Evolutionary conservation across 2,797 vertebrate species (phyloP).

Genomic region (Clarias pachynema): DNA sequence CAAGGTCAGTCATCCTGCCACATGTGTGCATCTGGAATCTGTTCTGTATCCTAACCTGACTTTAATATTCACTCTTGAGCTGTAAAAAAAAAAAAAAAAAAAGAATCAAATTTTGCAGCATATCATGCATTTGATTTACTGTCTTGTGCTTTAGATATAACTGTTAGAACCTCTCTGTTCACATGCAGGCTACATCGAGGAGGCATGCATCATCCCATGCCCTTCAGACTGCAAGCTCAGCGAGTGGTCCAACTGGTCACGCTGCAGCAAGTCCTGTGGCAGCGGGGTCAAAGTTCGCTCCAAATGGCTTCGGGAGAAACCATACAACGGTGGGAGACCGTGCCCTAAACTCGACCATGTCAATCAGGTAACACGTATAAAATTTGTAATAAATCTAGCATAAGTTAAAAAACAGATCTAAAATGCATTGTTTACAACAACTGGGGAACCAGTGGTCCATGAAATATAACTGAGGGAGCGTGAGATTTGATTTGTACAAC

Average conservation of each 20-base stretch:
- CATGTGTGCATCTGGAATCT: neutral
- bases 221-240: slow-evolving; percentile 89
- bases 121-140: neutral
- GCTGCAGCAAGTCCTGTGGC: slow-evolving; percentile 87
- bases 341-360: slow-evolving; percentile 86
- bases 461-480: neutral
- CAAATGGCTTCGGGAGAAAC: slow-evolving; percentile 87
- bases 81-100: neutral
- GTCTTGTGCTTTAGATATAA: neutral
- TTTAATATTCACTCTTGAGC: neutral
- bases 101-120: neutral
- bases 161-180: neutral
- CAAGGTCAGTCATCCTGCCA: neutral
- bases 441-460: neutral
- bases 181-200: slow-evolving; percentile 83
- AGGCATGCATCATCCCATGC: slow-evolving; percentile 87
- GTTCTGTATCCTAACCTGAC: neutral
- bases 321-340: slow-evolving; percentile 84
- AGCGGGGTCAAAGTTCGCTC: slow-evolving; percentile 88
- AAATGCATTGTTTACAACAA: neutral
- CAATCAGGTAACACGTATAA: slow-evolving; percentile 80
- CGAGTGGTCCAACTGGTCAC: slow-evolving; percentile 90
- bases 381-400: neutral
- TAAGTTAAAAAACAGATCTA: neutral
- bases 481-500: neutral